Conservation (phyloP, 2,888 invertebrate genomes). For the Diplolepis rosae region DNA sequence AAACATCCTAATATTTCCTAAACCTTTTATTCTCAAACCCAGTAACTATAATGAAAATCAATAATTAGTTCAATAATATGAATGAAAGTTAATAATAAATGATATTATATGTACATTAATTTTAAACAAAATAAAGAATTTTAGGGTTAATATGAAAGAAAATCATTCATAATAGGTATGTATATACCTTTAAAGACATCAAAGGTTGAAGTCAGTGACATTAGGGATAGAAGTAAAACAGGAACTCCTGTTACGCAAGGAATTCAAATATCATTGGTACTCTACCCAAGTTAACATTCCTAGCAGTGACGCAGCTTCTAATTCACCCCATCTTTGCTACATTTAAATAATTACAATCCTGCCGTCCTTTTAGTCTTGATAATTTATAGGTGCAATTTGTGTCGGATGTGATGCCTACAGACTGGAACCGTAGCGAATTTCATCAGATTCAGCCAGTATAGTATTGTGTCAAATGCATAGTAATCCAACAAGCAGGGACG, state of each 20-base stretch:
- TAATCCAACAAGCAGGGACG: constrained; percentile 43
- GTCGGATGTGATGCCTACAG: constrained; percentile 56
- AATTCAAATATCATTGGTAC: not conserved
- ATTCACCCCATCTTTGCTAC: constrained; percentile 53
- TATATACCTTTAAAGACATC: not conserved
- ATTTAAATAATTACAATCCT: constrained; percentile 73
- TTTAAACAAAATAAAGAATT: too few species aligned
- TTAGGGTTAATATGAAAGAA: too few species aligned
- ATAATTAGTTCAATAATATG: too few species aligned
- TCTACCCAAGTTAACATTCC: not conserved
- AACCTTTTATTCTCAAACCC: too few species aligned
- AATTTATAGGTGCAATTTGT: constrained; percentile 72
- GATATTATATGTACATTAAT: too few species aligned
- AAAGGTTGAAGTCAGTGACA: not conserved
- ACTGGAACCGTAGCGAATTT: constrained; percentile 65
- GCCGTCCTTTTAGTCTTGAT: constrained; percentile 66
- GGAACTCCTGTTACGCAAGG: not conserved
- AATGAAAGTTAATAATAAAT: too few species aligned
- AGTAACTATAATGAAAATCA: too few species aligned
- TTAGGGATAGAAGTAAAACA: not conserved
- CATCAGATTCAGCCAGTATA: constrained; percentile 43
- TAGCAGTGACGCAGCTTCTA: constrained; percentile 22
- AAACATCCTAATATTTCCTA: too few species aligned
- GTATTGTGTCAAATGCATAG: constrained; percentile 26
- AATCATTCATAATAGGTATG: not conserved